A percentile compares a stretch with the other conserved stretches of the same genome.
phyloP scores from a whole-genome alignment of 2,113 vertebrate species.

The Coptodon rendalli region DNA sequence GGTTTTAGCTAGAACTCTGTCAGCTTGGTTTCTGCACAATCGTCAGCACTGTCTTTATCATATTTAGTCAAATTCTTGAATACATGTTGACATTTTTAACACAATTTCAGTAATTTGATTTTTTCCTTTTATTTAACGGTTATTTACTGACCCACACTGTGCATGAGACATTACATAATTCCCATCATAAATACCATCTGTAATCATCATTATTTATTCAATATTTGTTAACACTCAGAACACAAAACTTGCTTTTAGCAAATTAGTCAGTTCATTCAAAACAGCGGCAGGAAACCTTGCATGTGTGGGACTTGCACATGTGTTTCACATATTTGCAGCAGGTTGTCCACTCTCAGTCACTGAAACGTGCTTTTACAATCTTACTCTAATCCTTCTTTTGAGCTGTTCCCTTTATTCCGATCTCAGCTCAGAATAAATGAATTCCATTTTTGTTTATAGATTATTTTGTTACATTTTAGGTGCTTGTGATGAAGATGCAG shows the following conservation, averaged over 20 bases:
- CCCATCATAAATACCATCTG: neutral
- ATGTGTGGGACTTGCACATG: neutral
- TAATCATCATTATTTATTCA: neutral
- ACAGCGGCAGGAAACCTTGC: neutral
- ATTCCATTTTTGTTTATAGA: neutral
- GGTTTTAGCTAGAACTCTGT: neutral
- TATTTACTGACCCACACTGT: neutral
- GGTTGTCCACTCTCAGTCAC: neutral
- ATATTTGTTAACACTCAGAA: neutral
- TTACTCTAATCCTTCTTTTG: neutral
- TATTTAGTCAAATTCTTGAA: neutral
- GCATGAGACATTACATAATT: rapidly evolving
- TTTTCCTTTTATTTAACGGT: neutral
- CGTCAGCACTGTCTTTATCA: neutral
- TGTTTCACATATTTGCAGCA: neutral
- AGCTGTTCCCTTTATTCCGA: neutral
- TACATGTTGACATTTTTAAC: slow-evolving; percentile 27
- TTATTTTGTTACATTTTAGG: neutral
- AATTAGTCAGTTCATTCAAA: neutral
- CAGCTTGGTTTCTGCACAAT: neutral
- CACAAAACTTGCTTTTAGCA: neutral
- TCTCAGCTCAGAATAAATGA: neutral
- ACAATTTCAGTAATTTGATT: neutral
- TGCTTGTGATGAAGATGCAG: neutral
- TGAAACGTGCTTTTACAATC: neutral